A percentile compares a stretch with the other conserved stretches of the same genome.
phyloP scores from a whole-genome alignment of 2,888 invertebrate genomes.

The Smittia aterrima region DNA sequence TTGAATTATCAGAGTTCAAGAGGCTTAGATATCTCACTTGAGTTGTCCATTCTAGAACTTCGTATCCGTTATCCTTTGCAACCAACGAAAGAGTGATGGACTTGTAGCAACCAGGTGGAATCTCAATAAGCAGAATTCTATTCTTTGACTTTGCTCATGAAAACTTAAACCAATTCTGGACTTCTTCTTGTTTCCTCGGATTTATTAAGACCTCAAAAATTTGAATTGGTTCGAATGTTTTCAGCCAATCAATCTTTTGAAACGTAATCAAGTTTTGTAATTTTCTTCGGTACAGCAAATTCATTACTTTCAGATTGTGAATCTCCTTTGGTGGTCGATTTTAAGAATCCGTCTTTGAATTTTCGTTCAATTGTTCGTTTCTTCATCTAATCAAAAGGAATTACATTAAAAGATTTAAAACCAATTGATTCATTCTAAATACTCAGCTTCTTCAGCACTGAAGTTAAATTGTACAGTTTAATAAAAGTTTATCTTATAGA shows the following conservation, averaged over 20 bases:
- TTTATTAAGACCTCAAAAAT: slow-evolving; percentile 70
- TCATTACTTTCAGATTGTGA: too few species aligned
- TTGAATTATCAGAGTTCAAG: background rate
- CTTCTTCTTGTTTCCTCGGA: slow-evolving; percentile 70
- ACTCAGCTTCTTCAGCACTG: too few species aligned
- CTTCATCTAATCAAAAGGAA: slow-evolving; percentile 60
- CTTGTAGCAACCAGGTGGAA: slow-evolving; percentile 84
- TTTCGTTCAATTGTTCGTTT: slow-evolving; percentile 85
- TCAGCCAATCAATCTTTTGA: too few species aligned
- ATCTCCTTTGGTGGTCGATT: slow-evolving; percentile 73
- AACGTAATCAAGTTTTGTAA: too few species aligned
- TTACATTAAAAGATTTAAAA: background rate
- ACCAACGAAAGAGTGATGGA: slow-evolving; percentile 69
- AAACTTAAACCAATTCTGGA: slow-evolving; percentile 64
- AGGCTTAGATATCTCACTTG: background rate
- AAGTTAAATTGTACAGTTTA: too few species aligned
- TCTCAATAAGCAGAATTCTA: slow-evolving; percentile 69
- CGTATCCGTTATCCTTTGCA: slow-evolving; percentile 57
- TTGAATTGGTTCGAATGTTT: slow-evolving; percentile 60
- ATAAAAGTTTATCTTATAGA: too few species aligned
- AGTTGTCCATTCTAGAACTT: slow-evolving; percentile 69
- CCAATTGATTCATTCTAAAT: background rate
- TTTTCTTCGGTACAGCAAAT: too few species aligned
- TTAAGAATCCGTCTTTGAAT: slow-evolving; percentile 72
- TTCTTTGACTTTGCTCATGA: slow-evolving; percentile 47